A percentile compares a stretch with the other conserved stretches of the same genome.
Evolutionary conservation across 2,113 vertebrate genomes (phyloP).

Genomic region (Pleuronectes platessa): DNA sequence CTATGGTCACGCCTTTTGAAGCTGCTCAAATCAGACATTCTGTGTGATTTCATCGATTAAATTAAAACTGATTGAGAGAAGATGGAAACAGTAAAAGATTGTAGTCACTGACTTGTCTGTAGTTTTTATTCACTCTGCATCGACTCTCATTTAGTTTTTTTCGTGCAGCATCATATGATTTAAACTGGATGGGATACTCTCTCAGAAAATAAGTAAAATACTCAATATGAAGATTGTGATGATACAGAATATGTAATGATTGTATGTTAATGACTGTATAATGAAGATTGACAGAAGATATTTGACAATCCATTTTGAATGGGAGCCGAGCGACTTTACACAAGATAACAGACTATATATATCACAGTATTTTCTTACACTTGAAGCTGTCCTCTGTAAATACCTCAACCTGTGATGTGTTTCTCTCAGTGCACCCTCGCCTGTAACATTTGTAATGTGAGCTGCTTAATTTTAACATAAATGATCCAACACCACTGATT

Average conservation of each 20-base stretch:
- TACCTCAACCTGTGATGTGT: slow-evolving; percentile 12
- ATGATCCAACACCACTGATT: slow-evolving; percentile 39
- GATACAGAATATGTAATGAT: slow-evolving; percentile 28
- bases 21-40: not conserved
- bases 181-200: not conserved
- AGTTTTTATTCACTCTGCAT: not conserved
- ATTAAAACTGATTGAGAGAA: not conserved
- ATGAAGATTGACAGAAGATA: slow-evolving; percentile 57
- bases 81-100: not conserved
- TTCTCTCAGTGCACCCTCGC: slow-evolving; percentile 42
- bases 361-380: slow-evolving; percentile 73
- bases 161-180: not conserved
- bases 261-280: slow-evolving; percentile 22
- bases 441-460: slow-evolving; percentile 50
- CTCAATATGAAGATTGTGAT: not conserved
- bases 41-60: not conserved
- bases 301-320: slow-evolving; percentile 68
- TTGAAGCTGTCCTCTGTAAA: slow-evolving; percentile 47
- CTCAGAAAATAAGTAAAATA: not conserved
- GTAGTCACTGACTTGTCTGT: not conserved
- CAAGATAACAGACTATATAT: slow-evolving; percentile 41
- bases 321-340: slow-evolving; percentile 38
- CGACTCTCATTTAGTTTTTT: not conserved
- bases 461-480: slow-evolving; percentile 51
- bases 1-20: no score